Base-by-base conservation (phyloP, 2,797 vertebrate species). In the Mergus octosetaceus region DNA sequence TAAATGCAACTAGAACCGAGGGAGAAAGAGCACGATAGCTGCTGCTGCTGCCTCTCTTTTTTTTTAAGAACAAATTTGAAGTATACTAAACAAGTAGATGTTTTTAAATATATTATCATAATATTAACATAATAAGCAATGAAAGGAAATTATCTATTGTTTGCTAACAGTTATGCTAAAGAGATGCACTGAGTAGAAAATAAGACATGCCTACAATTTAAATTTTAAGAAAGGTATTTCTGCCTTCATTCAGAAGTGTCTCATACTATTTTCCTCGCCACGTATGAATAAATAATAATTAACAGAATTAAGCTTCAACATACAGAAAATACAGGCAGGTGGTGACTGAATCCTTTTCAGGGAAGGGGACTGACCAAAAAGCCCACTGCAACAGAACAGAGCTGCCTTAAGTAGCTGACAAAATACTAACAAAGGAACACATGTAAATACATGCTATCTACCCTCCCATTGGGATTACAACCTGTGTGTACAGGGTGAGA, bases 391-490 rank as follows among this genome's bases (percentile, higher is more conserved):
- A 94, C 97, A 97, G 94, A 97, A 97, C 94, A 97, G 96, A 95
- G 95, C 95, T 96, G 96, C 95, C 95, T 96, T 97, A 98, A 98
- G 96, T 96, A 97, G 97, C 97, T 98, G 97, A 98, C 97, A 98
- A 98, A 98, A 98, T 97, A 98, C 98, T 98, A 98, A 98, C 98
- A 98, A 98, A 98, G 98, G 97, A 98, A 98, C 98, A 99, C 98
- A 98, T 99, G 99, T 98, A 98, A 98, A 98, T 98, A 98, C 98
- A 98, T 97, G 97, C 98, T 98, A 98, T 97, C 96, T 97, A 98
- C 98, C 98, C 97, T 98, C 98, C 98, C 98, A 93, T 93, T 95
- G 98, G 98, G 98, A 98, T 97, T 98, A 97, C 98, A 98, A 98
- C 98, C 98, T 98, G 98, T 98, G 98, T 98, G 98, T 98, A 97